Conservation (phyloP, 2,797 vertebrate species). For the Pseudochirops cupreus region DNA sequence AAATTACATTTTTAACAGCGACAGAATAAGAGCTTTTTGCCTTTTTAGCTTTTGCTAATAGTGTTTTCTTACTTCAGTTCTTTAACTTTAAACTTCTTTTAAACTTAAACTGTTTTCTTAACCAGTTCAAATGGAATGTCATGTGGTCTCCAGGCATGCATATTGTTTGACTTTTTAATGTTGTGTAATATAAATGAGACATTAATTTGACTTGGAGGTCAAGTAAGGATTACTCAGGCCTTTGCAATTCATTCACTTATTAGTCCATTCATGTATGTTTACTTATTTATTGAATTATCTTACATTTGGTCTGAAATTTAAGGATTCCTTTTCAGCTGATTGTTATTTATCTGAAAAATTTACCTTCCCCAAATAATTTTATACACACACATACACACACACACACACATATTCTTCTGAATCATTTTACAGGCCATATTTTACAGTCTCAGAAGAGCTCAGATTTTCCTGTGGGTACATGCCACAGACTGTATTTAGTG, state of each 20-base stretch:
- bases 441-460: constrained; percentile 28
- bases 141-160: background rate
- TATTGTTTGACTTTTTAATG: background rate
- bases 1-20: constrained; percentile 34
- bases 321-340: background rate
- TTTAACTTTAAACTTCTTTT: constrained; percentile 16
- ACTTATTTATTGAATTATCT: background rate
- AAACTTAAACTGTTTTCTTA: background rate
- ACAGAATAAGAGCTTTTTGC: background rate
- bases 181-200: background rate
- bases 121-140: constrained; percentile 31
- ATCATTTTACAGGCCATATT: no score
- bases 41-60: constrained; percentile 21
- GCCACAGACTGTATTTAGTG: constrained; percentile 34
- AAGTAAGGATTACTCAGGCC: background rate
- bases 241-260: background rate
- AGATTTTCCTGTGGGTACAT: constrained; percentile 32
- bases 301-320: background rate
- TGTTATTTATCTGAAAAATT: background rate
- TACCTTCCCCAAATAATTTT: background rate
- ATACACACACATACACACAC: no score
- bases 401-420: no score
- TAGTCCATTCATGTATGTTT: background rate
- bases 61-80: background rate
- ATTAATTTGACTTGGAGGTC: background rate